These are phyloP conservation scores for Prietella phreatophila DNA, from an alignment of 2,113 vertebrate genomes.

Conservation along the genomic window DNA sequence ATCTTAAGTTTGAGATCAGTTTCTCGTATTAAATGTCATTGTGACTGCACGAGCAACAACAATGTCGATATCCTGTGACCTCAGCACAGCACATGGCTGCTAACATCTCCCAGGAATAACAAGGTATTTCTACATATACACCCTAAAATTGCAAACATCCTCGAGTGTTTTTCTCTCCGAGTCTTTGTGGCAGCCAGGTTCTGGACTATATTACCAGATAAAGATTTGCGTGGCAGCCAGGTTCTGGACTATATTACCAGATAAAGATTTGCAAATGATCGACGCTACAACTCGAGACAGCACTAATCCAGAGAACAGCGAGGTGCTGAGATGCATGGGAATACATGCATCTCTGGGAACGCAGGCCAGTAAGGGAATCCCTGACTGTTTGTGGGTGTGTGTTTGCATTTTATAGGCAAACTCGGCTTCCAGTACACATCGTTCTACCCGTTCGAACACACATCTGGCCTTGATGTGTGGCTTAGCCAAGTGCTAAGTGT, in stretches of 20 bases:
- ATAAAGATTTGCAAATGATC: slow-evolving; percentile 3
- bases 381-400: slow-evolving; percentile 1
- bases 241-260: neutral
- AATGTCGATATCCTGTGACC: neutral
- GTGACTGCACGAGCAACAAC: neutral
- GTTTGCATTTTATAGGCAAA: slow-evolving; percentile 1
- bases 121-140: neutral
- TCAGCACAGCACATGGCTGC: neutral
- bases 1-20: neutral
- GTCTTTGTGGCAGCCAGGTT: neutral
- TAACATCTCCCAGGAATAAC: neutral
- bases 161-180: neutral
- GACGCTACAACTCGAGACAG: slow-evolving; percentile 2
- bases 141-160: neutral
- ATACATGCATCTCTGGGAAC: neutral
- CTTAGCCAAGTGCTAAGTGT: slow-evolving; percentile 27
- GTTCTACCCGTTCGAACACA: slow-evolving; percentile 3
- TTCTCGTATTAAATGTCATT: neutral
- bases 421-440: slow-evolving; percentile 25
- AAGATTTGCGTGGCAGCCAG: slow-evolving; percentile 4
- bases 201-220: neutral
- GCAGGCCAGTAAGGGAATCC: slow-evolving; percentile 15
- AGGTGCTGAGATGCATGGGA: neutral
- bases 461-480: slow-evolving; percentile 30
- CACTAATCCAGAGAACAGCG: neutral